These are phyloP conservation scores for Ceuthmochares aereus DNA, from an alignment of 2,113 vertebrate genomes.

Conservation along the genomic window DNA sequence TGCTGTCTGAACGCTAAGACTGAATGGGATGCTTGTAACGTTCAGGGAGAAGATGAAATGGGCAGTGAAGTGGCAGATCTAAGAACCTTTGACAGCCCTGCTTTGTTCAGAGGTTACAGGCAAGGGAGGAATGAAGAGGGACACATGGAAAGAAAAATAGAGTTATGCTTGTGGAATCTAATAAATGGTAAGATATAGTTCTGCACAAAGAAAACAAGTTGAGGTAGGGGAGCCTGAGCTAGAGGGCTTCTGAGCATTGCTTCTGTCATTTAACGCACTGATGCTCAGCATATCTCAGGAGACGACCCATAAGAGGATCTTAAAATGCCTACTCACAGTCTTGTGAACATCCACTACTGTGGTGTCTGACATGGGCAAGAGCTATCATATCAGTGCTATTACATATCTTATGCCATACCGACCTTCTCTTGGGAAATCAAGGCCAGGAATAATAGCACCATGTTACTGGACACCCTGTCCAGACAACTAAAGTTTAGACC, in stretches of 20 bases:
- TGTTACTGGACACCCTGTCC: neutral
- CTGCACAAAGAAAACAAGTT: neutral
- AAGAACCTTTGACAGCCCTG: conserved; percentile 69
- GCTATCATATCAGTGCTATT: neutral
- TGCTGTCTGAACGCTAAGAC: conserved; percentile 74
- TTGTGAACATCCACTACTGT: neutral
- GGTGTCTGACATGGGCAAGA: rapidly evolving
- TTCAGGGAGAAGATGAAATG: conserved; percentile 78
- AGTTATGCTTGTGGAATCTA: neutral
- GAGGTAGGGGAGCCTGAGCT: neutral
- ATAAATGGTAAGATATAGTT: neutral
- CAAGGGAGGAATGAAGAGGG: neutral
- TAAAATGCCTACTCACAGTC: neutral
- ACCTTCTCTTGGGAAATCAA: neutral
- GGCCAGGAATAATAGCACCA: neutral
- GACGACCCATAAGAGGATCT: neutral
- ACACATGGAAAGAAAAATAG: neutral
- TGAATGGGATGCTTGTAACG: conserved; percentile 24
- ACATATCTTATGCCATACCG: neutral
- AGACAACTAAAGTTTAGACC: neutral
- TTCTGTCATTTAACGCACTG: neutral
- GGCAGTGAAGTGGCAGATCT: conserved; percentile 61
- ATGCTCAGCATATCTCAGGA: conserved; percentile 23
- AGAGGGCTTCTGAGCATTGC: conserved; percentile 10
- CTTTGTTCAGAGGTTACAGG: neutral